These are phyloP conservation scores for Anoura caudifer DNA, from an alignment of 2,113 vertebrate species.

Conservation along the genomic window DNA sequence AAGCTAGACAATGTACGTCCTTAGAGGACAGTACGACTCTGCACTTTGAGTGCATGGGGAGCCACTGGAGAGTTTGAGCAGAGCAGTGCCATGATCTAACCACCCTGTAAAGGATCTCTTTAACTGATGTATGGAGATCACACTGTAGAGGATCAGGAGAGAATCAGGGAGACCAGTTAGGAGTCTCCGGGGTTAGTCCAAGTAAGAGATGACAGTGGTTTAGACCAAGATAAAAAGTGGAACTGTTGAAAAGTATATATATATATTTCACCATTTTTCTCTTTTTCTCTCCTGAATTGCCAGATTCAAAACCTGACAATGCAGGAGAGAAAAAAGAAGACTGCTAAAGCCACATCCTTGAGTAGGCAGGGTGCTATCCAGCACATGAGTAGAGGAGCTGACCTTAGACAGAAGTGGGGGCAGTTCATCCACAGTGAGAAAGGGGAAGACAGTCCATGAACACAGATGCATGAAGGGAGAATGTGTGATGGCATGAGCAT, in stretches of 20 bases:
- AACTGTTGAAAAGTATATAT: not conserved
- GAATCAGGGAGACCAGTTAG: not conserved
- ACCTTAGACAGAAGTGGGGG: not conserved
- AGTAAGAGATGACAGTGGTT: not conserved
- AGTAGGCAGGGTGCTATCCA: not conserved
- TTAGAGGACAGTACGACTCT: not conserved
- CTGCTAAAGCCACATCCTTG: not conserved
- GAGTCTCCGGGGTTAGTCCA: not conserved
- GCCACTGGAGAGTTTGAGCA: not conserved
- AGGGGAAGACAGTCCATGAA: not conserved
- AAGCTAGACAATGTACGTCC: not conserved
- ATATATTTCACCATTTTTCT: no score
- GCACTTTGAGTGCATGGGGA: not conserved
- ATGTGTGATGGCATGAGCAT: fast-evolving
- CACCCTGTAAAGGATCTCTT: not conserved
- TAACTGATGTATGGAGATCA: not conserved
- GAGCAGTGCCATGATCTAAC: not conserved
- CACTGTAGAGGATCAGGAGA: not conserved
- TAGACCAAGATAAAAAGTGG: not conserved
- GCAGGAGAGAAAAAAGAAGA: not conserved
- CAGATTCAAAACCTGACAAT: not conserved
- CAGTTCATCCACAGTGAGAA: not conserved
- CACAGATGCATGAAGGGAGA: not conserved
- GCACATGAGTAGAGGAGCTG: not conserved
- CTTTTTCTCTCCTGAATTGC: no score